Percentiles rank a stretch among this genome's conserved stretches.
Conservation (phyloP, 2,888 invertebrate species). For the Cryptophagus acutangulus region DNA sequence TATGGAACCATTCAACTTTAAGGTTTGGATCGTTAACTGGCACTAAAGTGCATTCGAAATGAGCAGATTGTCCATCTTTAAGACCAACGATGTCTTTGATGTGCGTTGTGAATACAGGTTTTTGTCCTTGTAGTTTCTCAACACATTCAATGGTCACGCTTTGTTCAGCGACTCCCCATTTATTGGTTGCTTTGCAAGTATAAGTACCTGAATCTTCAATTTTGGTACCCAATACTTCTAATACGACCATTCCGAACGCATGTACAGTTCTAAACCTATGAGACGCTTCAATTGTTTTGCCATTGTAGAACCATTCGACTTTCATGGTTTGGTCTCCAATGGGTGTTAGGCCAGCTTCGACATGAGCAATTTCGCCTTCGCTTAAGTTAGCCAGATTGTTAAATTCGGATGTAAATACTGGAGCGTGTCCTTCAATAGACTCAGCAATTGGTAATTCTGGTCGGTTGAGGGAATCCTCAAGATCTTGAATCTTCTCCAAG, state of each 20-base stretch:
- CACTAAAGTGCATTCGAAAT: slow-evolving; percentile 90
- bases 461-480: slow-evolving; percentile 78
- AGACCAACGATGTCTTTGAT: slow-evolving; percentile 77
- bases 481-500: slow-evolving; percentile 82
- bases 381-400: slow-evolving; percentile 75
- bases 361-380: slow-evolving; percentile 96
- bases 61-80: slow-evolving; percentile 89
- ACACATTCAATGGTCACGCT: slow-evolving; percentile 77
- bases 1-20: slow-evolving; percentile 95
- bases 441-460: slow-evolving; percentile 65
- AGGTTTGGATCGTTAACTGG: slow-evolving; percentile 92
- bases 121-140: slow-evolving; percentile 79
- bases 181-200: slow-evolving; percentile 83
- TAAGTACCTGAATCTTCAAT: slow-evolving; percentile 88
- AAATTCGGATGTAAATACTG: slow-evolving; percentile 84
- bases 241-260: slow-evolving; percentile 95
- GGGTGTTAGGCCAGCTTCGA: slow-evolving; percentile 93
- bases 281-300: slow-evolving; percentile 79
- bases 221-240: slow-evolving; percentile 92
- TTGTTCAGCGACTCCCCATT: slow-evolving; percentile 83
- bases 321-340: slow-evolving; percentile 90
- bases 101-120: slow-evolving; percentile 83
- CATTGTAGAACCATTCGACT: slow-evolving; percentile 96
- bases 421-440: slow-evolving; percentile 76
- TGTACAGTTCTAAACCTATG: slow-evolving; percentile 90